phyloP scores from a whole-genome alignment of 2,797 vertebrate species.

The Syngnathus rostellatus region DNA sequence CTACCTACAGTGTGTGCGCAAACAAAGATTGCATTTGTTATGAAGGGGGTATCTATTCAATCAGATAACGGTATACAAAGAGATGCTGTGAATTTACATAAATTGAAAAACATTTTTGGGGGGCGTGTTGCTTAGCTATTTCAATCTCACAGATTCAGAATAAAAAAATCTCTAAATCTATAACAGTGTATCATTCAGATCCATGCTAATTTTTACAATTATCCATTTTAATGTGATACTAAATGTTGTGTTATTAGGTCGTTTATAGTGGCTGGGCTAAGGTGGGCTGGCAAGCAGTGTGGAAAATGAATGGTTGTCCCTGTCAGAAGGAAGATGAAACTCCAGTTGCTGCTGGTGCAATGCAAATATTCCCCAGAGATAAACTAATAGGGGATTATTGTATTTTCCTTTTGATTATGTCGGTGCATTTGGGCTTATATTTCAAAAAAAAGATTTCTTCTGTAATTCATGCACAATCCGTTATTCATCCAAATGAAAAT shows the following conservation, averaged over 20 bases:
- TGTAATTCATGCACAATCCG: neutral
- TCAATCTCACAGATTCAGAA: slow-evolving; percentile 1
- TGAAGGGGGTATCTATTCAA: slow-evolving; percentile 25
- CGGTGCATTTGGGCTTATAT: neutral
- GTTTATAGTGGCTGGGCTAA: neutral
- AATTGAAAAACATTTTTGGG: slow-evolving; percentile 16
- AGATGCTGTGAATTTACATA: slow-evolving; percentile 36
- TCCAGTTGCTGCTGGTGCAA: neutral
- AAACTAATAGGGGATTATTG: neutral
- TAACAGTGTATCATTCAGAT: slow-evolving; percentile 11
- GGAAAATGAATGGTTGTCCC: neutral
- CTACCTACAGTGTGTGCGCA: slow-evolving; percentile 35
- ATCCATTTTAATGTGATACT: neutral
- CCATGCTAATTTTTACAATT: neutral
- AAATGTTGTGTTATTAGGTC: neutral
- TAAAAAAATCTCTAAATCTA: slow-evolving; percentile 7
- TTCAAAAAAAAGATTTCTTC: neutral
- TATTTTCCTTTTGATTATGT: neutral
- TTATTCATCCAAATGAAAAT: neutral
- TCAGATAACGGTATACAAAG: slow-evolving; percentile 51
- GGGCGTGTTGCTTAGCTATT: neutral
- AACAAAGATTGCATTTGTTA: slow-evolving; percentile 39
- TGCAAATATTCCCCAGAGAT: neutral
- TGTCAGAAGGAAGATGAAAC: neutral
- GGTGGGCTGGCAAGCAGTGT: neutral